Percentiles rank a stretch among this genome's conserved stretches.
Conservation (phyloP, 92 coral and sea anemone genomes). For the Micromussa lordhowensis region DNA sequence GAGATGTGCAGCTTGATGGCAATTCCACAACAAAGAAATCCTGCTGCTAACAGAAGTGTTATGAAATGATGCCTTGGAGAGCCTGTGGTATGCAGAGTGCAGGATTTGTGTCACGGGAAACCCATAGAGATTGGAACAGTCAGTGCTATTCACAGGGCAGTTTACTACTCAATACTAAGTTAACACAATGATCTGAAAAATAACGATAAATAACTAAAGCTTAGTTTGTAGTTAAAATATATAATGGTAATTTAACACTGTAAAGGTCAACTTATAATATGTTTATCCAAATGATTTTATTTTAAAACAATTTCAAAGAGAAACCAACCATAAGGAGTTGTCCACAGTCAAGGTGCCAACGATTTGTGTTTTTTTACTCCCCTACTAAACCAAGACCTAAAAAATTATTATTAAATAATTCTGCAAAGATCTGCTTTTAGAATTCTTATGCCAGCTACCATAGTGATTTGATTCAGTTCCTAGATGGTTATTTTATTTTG, state of each 20-base stretch:
- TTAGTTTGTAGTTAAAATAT: neutral
- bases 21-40: constrained; percentile 11
- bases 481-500: too few relatives aligned
- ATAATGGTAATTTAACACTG: neutral
- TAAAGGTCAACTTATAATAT: neutral
- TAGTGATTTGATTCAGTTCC: too few relatives aligned
- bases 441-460: neutral
- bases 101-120: neutral
- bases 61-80: neutral
- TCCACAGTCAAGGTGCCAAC: neutral
- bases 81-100: neutral
- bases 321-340: neutral
- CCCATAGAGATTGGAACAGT: neutral
- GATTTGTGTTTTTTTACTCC: neutral
- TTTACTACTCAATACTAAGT: neutral
- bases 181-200: neutral
- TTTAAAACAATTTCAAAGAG: too few relatives aligned
- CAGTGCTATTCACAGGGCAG: neutral
- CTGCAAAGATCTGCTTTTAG: neutral
- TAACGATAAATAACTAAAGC: neutral
- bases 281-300: neutral
- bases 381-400: neutral
- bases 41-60: constrained; percentile 18
- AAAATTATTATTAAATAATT: too few relatives aligned
- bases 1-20: constrained; percentile 51